Evolutionary conservation across 2,888 invertebrate species (phyloP), one percentile per base, ranked within the genome.

Genomic region (Cetonia aurata): DNA sequence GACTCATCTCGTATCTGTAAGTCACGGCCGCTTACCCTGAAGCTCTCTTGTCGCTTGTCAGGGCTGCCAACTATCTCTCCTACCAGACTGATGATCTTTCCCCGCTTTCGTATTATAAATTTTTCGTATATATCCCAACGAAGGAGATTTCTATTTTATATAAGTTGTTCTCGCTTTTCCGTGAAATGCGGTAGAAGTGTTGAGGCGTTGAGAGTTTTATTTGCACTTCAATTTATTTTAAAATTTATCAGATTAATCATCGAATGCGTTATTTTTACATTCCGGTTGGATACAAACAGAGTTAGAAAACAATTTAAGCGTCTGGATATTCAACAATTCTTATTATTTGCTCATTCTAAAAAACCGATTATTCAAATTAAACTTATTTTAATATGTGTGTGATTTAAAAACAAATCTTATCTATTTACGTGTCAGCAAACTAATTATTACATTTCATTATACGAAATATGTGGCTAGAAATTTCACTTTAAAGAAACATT

Each of bases 1-100:
- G 75, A 71, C 76, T 76, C 76, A 77, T 77, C 78, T 74, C 75
- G 73, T 71, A 76, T 74, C 75, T 74, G 72, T 71, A 71, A 77
- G 77, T 75, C 75, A 75, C 75, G 75, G 75, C 76, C 75, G 76
- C 75, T 77, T 77, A 75, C 76, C 76, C 77, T 74, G 74, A 74
- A 72, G 76, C 75, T 72, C 75, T 74, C 77, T 75, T 77, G 76
- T 77, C 77, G 76, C 75, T 76, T 78, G 77, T 78, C 77, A 75
- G 70, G 72, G 70, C 72, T 68, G 72, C 76, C 73, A 74, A 73
- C 75, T 74, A 72, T 72, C 74, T 71, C 75, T 71, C 69, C 70
- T 72, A 60, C 67, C 73, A 74, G 71, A 75, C 72, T 75, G 75
- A 75, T 76, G 76, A 75, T 76, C 72, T 72, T 67, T 67, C 67